A percentile compares a stretch with the other conserved stretches of the same genome.
phyloP scores from a whole-genome alignment of 2,888 invertebrate species.

The Coelinius sp. region DNA sequence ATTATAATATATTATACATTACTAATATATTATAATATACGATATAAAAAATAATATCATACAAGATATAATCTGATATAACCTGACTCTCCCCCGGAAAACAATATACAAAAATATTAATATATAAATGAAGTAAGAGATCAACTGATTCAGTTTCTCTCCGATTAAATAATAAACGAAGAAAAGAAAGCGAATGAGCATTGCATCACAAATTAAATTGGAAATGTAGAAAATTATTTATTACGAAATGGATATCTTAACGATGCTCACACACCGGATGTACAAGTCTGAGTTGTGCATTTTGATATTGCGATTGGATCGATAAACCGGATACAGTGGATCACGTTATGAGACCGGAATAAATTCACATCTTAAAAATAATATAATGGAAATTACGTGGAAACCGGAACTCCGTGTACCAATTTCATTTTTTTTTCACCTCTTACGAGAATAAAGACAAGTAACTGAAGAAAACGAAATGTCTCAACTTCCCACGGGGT shows the following conservation, averaged over 20 bases:
- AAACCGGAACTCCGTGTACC: background rate
- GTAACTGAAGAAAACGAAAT: background rate
- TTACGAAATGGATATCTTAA: background rate
- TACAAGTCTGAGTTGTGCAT: background rate
- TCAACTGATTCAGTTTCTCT: background rate
- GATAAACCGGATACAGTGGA: conserved; percentile 4
- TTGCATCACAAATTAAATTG: background rate
- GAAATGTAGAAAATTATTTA: conserved; percentile 3
- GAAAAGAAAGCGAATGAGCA: conserved; percentile 1
- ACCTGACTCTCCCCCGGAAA: too few relatives aligned
- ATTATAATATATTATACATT: too few relatives aligned
- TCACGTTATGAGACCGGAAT: background rate
- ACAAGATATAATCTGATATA: too few relatives aligned
- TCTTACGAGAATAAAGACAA: background rate
- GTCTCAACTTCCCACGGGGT: background rate
- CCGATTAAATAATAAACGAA: background rate
- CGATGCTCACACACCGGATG: conserved; percentile 8
- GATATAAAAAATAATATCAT: too few relatives aligned
- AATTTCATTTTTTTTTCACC: background rate
- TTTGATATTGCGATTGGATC: background rate
- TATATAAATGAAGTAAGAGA: background rate
- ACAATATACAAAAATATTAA: background rate
- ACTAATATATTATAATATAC: too few relatives aligned
- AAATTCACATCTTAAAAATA: background rate
- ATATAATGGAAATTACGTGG: background rate